phyloP scores from a whole-genome alignment of 2,113 vertebrate genomes.

The Phoenicopterus ruber region DNA sequence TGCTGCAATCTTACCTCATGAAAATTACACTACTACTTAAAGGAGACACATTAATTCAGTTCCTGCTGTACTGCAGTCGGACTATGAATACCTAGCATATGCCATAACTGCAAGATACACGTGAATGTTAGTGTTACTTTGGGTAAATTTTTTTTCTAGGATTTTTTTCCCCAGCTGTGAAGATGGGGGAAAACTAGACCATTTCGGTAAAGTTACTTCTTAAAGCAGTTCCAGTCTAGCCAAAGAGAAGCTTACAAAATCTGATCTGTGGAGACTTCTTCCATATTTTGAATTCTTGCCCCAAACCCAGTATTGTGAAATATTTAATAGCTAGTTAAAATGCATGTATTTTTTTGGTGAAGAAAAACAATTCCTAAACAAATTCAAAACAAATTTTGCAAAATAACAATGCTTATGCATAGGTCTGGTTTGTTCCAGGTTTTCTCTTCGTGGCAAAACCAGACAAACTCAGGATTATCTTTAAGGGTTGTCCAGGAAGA shows the following conservation, averaged over 20 bases:
- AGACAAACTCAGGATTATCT: conserved; percentile 73
- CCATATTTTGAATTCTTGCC: neutral
- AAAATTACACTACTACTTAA: neutral
- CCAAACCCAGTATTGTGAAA: neutral
- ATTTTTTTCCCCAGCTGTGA: neutral
- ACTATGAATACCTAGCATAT: neutral
- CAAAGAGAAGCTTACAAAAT: neutral
- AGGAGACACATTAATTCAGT: neutral
- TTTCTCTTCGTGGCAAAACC: conserved; percentile 82
- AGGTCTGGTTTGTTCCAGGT: conserved; percentile 78
- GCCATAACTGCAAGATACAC: no score
- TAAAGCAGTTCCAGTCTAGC: neutral
- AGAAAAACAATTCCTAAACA: neutral
- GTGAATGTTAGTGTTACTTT: neutral
- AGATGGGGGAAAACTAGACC: neutral
- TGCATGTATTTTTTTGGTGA: neutral
- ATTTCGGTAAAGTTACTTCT: neutral
- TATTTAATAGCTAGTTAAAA: neutral
- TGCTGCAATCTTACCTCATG: neutral
- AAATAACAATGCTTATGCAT: neutral
- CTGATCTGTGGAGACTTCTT: neutral
- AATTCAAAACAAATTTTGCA: neutral
- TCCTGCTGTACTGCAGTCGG: neutral
- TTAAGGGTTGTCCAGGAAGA: conserved; percentile 81
- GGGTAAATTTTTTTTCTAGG: neutral